Evolutionary conservation across 2,888 invertebrate genomes (phyloP), one percentile per base, ranked within the genome.

Genomic region (Smittia aterrima): DNA sequence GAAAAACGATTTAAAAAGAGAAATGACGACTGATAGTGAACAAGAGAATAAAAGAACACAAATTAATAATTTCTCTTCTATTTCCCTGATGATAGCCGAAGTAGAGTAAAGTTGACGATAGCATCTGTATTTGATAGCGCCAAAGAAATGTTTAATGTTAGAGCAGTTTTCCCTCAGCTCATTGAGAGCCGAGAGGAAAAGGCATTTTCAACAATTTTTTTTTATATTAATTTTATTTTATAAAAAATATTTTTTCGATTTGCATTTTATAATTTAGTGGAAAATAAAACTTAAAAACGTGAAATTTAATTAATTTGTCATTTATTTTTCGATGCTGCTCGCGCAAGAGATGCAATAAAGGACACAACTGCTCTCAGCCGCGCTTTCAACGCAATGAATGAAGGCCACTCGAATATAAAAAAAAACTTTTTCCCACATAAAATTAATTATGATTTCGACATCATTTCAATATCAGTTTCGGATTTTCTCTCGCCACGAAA

Each of bases 61-160:
- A 11, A 47, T 47, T 47, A n/a, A 47, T 47, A n/a, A 47, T 47
- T 16, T 47, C 11, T 47, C 16, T 32, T 3, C 32, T 47, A 6
- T 11, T 13, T 47, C 2, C n/a, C n/a, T 13, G 2, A 47, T 47
- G 47, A 6, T 47, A 16, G 11, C 47, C 47, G 47, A 16, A 38
- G 6, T 3, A 47, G n/a, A 47, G 3, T 7, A 47, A 47, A n/a
- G n/a, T n/a, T 58, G 20, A 18, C 18, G 58, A 58, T 58, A 58
- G 18, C 2, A 18, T 22, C 22, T 58, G 58, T 58, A 58, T 58
- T 58, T 58, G 22, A 58, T 58, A 58, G 58, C 18, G 11, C 58
- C 58, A 58, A 58, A 58, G 58, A 58, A 58, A 18, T 58, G 20
- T 58, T n/a, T 58, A 58, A 58, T 58, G 4, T 20, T 58, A 58